Conservation (phyloP, 2,797 vertebrate species). For the Characodon lateralis region DNA sequence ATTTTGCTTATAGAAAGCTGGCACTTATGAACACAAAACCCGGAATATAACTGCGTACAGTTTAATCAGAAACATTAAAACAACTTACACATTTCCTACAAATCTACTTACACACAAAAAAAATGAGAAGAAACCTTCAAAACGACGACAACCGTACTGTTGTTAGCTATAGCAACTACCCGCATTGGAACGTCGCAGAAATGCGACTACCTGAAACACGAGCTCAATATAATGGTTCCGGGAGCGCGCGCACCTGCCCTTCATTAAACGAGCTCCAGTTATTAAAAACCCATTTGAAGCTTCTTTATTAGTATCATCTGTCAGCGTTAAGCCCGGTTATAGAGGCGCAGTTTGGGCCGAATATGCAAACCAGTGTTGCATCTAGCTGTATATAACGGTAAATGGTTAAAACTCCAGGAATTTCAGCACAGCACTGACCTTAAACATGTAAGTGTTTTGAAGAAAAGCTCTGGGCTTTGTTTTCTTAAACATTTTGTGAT, state of each 20-base stretch:
- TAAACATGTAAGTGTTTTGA: slow-evolving; percentile 63
- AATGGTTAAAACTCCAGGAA: slow-evolving; percentile 1
- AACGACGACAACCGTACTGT: background rate
- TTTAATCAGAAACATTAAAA: background rate
- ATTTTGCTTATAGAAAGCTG: background rate
- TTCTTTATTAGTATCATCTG: background rate
- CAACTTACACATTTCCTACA: background rate
- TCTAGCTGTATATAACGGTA: background rate
- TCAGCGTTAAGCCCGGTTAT: background rate
- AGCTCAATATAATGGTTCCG: slow-evolving; percentile 44
- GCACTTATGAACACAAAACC: background rate
- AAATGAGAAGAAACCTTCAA: background rate
- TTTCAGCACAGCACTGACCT: background rate
- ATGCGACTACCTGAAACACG: slow-evolving; percentile 37
- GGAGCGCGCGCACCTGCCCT: slow-evolving; percentile 46
- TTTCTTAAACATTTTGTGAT: background rate
- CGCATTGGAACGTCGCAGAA: slow-evolving; percentile 38
- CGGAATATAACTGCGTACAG: background rate
- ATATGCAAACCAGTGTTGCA: background rate
- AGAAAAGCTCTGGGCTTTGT: accelerated
- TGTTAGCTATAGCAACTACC: background rate
- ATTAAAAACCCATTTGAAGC: background rate
- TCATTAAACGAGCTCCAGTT: slow-evolving; percentile 22
- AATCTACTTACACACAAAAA: accelerated
- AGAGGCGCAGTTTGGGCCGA: accelerated